These are phyloP conservation scores for Novumbra hubbsi DNA, from an alignment of 2,797 vertebrate genomes.

Conservation along the genomic window DNA sequence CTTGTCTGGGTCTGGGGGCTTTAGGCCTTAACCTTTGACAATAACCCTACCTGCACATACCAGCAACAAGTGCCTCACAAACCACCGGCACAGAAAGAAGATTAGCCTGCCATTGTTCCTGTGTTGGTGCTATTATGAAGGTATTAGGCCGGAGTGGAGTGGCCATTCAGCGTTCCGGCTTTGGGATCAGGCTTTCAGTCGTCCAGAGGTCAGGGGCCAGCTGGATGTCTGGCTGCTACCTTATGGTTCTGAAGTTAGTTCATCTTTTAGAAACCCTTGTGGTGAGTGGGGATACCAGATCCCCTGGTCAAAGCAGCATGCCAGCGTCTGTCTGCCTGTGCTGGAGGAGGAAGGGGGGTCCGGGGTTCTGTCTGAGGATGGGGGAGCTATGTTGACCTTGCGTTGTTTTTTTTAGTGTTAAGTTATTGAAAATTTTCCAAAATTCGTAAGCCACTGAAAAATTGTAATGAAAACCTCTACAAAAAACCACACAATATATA, in stretches of 20 bases:
- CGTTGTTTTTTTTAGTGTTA: no score
- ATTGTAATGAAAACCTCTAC: no score
- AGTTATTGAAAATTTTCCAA: no score
- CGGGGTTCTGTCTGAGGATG: constrained; percentile 22
- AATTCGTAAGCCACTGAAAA: no score
- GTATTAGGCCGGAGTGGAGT: constrained; percentile 53
- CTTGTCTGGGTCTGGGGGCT: constrained; percentile 62
- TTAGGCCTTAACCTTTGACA: constrained; percentile 62
- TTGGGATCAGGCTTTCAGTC: constrained; percentile 61
- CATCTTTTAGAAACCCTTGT: constrained; percentile 70
- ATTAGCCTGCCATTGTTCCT: constrained; percentile 70
- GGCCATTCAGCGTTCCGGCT: constrained; percentile 44
- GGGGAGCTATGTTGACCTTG: constrained; percentile 20
- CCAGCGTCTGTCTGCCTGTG: constrained; percentile 34
- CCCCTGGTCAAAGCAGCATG: constrained; percentile 44
- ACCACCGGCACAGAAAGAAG: constrained; percentile 52
- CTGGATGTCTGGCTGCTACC: constrained; percentile 70
- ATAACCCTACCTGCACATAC: constrained; percentile 65
- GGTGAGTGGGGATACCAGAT: constrained; percentile 73
- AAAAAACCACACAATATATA: no score
- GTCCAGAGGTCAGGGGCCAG: constrained; percentile 70
- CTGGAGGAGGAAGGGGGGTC: constrained; percentile 37
- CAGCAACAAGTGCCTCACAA: constrained; percentile 62
- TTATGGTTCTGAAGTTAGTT: constrained; percentile 60
- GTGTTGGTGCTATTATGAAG: constrained; percentile 63